These are phyloP conservation scores for Trissolcus brochymenae DNA, from an alignment of 2,888 invertebrate genomes.

Conservation along the genomic window DNA sequence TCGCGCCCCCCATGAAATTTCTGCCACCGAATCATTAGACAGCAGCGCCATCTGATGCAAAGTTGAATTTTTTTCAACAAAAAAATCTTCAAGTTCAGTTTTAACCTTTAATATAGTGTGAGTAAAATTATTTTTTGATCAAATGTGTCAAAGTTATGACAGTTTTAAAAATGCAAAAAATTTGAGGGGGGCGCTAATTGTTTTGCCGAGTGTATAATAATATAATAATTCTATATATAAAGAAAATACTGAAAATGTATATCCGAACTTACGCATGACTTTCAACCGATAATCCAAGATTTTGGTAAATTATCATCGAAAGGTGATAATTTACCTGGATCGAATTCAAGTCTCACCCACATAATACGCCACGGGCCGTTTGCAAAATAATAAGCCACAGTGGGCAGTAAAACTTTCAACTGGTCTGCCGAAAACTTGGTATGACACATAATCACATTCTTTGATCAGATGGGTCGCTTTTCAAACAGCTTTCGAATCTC, in stretches of 20 bases:
- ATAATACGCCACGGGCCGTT: slow-evolving; percentile 95
- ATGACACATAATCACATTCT: slow-evolving; percentile 83
- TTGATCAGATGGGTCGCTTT: slow-evolving; percentile 93
- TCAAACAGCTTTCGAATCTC: slow-evolving; percentile 81
- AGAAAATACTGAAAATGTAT: background rate
- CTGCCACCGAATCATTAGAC: no score
- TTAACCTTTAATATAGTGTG: no score
- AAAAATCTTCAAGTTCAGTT: no score
- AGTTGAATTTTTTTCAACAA: no score
- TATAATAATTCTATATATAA: background rate
- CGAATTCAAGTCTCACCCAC: slow-evolving; percentile 94
- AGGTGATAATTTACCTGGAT: slow-evolving; percentile 91
- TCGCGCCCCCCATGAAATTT: no score
- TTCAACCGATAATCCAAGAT: slow-evolving; percentile 88
- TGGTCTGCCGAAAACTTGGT: slow-evolving; percentile 81
- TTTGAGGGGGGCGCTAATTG: no score
- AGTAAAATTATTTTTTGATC: no score
- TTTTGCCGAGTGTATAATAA: no score
- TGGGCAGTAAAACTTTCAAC: slow-evolving; percentile 87
- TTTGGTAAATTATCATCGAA: slow-evolving; percentile 89
- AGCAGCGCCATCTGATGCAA: no score
- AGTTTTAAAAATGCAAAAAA: no score
- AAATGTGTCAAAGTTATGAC: no score
- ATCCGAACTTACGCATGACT: slow-evolving; percentile 78
- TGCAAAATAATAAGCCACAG: slow-evolving; percentile 89